phyloP scores from a whole-genome alignment of 2,797 vertebrate species.

The Holocentrus rufus region DNA sequence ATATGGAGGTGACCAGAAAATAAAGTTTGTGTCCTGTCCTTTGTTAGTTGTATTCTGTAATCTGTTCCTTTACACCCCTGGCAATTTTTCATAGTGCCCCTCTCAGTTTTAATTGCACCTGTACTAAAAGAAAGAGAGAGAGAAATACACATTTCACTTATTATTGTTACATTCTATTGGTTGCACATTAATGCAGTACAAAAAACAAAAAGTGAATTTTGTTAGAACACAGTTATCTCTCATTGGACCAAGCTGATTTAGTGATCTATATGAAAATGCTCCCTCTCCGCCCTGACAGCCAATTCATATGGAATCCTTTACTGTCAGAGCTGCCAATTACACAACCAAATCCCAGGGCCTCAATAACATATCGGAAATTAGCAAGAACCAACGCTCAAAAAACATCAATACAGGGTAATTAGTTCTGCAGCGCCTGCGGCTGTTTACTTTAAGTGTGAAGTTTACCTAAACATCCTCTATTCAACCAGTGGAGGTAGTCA shows the following conservation, averaged over 20 bases:
- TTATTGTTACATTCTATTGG: not conserved
- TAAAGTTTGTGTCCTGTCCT: no score
- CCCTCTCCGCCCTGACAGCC: not conserved
- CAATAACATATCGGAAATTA: conserved; percentile 27
- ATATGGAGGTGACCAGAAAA: no score
- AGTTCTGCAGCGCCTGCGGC: conserved; percentile 29
- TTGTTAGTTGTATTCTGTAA: no score
- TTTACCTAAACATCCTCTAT: conserved; percentile 34
- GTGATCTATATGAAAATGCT: not conserved
- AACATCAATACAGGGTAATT: conserved; percentile 47
- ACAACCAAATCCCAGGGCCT: not conserved
- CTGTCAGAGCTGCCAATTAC: conserved; percentile 30
- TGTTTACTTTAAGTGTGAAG: conserved; percentile 41
- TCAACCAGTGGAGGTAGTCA: conserved; percentile 12
- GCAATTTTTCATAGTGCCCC: no score
- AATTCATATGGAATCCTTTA: conserved; percentile 4
- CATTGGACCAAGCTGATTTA: not conserved
- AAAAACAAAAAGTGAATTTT: conserved; percentile 1
- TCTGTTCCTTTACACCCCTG: no score
- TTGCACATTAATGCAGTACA: not conserved
- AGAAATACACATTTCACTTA: not conserved
- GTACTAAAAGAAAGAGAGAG: no score
- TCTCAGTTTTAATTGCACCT: no score
- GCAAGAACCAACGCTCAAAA: conserved; percentile 16
- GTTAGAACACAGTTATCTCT: not conserved